Evolutionary conservation across 2,888 invertebrate species (phyloP), one percentile per base, ranked within the genome.

Genomic region (Eristalis tenax): DNA sequence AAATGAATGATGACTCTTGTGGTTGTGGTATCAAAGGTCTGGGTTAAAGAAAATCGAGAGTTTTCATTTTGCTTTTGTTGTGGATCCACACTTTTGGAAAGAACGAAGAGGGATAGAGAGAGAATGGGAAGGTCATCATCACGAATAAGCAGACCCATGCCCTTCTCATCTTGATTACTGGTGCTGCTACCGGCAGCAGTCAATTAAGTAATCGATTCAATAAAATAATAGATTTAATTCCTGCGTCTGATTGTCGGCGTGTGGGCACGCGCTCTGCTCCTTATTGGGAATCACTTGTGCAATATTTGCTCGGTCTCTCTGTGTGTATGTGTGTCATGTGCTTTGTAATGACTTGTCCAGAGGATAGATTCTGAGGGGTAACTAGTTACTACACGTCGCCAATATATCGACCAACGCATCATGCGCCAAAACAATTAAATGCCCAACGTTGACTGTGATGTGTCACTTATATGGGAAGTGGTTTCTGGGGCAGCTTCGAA

Each of bases 21-120:
- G 59, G 11, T 76, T 64, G 18, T 83, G 59, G 35, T 69, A 81
- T 77, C 70, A 79, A 40, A 83, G 78, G 86, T 83, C 83, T 86
- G 83, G 86, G 86, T 86, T 83, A 83, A 83, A 79, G 83, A 82
- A 83, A 83, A 87, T 71, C 83, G 86, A 87, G 71, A 87, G 86
- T 87, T 68, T 43, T 85, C 50, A 8, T 38, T 40, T 76, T 63
- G 2, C 2, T 10, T 61, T 57, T 50, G 35, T 50, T 35, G 61
- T 43, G 28, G 18, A 23, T 32, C 64, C 13, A n/a, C 43, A 18
- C 28, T 57, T n/a, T 50, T 75, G 35, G 28, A 32, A 32, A 8
- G 8, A 32, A 32, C 32, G 4, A 6, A 5, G 5, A 5, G 64
- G 70, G 68, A 76, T n/a, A 75, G 70, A 64, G 28, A 57, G 65